Evolutionary conservation across 2,113 vertebrate genomes (phyloP).

Genomic region (Mormyrus lacerda): DNA sequence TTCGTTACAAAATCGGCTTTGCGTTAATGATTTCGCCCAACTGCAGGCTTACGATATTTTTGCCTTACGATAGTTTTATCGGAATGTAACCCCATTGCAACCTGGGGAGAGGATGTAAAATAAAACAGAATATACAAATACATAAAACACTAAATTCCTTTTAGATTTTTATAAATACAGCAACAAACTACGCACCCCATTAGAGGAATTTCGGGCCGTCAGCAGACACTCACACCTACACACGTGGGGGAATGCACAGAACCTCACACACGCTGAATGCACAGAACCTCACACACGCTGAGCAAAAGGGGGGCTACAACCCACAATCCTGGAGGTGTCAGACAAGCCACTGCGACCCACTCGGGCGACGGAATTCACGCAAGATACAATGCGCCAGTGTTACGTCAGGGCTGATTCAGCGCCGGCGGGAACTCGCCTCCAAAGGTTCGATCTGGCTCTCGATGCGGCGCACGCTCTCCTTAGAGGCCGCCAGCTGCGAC

Average conservation of each 20-base stretch:
- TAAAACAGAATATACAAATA: too few relatives aligned
- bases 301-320: neutral
- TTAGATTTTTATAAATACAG: neutral
- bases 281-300: neutral
- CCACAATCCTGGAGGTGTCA: neutral
- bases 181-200: neutral
- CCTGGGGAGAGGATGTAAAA: too few relatives aligned
- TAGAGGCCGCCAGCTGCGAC: constrained; percentile 76
- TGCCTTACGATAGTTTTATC: too few relatives aligned
- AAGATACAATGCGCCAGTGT: neutral
- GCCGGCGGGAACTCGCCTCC: constrained; percentile 61
- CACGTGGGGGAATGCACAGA: neutral
- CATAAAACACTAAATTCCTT: too few relatives aligned
- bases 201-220: neutral
- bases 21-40: too few relatives aligned
- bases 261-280: neutral
- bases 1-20: too few relatives aligned
- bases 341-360: neutral
- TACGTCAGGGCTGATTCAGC: neutral
- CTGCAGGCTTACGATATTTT: too few relatives aligned
- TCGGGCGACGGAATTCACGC: neutral
- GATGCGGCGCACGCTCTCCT: constrained; percentile 72
- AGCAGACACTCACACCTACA: neutral
- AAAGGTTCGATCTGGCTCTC: constrained; percentile 81
- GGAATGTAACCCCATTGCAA: too few relatives aligned